phyloP scores from a whole-genome alignment of 2,113 vertebrate genomes.

The Mirza zaza region DNA sequence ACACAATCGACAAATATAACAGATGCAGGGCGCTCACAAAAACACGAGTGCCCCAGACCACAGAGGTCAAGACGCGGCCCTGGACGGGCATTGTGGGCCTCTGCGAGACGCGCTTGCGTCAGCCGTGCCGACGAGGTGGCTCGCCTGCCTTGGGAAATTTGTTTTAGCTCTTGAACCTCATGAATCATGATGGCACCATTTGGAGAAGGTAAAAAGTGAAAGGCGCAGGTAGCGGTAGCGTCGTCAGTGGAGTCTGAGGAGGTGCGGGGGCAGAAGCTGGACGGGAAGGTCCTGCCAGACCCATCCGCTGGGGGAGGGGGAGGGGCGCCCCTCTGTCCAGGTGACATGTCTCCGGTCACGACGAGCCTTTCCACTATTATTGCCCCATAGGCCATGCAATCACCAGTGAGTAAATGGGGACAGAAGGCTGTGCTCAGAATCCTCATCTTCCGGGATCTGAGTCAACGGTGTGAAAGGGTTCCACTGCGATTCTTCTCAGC shows the following conservation, averaged over 20 bases:
- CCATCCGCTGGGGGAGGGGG: neutral
- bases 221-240: neutral
- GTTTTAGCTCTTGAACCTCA: neutral
- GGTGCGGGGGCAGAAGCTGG: neutral
- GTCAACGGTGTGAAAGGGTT: conserved; percentile 50
- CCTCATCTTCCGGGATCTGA: conserved; percentile 36
- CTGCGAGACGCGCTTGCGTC: neutral
- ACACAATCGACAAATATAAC: neutral
- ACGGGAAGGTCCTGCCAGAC: fast-evolving
- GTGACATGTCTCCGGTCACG: conserved; percentile 64
- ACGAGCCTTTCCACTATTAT: conserved; percentile 55
- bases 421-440: conserved; percentile 50
- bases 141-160: neutral
- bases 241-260: neutral
- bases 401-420: conserved; percentile 60
- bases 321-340: neutral
- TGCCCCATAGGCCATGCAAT: conserved; percentile 34
- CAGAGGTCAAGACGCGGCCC: fast-evolving
- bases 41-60: neutral
- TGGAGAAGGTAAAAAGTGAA: neutral
- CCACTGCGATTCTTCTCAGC: neutral
- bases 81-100: neutral
- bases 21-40: neutral
- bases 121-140: fast-evolving
- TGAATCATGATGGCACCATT: neutral